Evolutionary conservation across 2,797 vertebrate species (phyloP).

Genomic region (Bovichtus diacanthus): DNA sequence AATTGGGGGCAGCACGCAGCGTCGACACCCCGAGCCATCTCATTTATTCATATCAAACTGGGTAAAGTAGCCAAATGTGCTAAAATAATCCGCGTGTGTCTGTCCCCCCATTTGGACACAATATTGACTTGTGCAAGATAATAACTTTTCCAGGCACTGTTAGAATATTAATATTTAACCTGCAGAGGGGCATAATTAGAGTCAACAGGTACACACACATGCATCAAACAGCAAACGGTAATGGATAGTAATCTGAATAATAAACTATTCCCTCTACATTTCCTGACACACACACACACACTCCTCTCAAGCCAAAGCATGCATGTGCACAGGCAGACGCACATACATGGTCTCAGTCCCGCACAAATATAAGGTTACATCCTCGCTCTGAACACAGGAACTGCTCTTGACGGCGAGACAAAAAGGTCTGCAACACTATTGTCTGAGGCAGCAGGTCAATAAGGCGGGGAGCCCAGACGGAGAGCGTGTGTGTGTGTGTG

Average conservation of each 20-base stretch:
- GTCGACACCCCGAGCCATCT: constrained; percentile 58
- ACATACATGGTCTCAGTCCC: not conserved
- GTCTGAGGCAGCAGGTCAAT: constrained; percentile 41
- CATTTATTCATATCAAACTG: constrained; percentile 71
- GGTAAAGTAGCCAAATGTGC: constrained; percentile 60
- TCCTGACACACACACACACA: not conserved
- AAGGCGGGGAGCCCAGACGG: constrained; percentile 14
- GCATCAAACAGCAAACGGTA: constrained; percentile 28
- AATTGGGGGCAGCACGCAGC: constrained; percentile 58
- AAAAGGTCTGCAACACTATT: constrained; percentile 28
- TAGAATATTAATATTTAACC: constrained; percentile 59
- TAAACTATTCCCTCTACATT: not conserved
- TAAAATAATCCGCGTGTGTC: constrained; percentile 68
- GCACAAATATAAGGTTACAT: constrained; percentile 22
- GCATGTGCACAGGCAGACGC: not conserved
- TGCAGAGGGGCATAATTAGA: constrained; percentile 59
- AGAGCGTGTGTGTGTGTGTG: no score
- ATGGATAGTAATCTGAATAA: constrained; percentile 13
- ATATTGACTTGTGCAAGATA: constrained; percentile 63
- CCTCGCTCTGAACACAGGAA: constrained; percentile 29
- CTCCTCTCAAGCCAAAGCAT: not conserved
- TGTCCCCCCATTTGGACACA: constrained; percentile 58
- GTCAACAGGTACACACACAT: constrained; percentile 48
- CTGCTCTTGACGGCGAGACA: constrained; percentile 31
- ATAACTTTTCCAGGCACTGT: constrained; percentile 53